A percentile compares a stretch with the other conserved stretches of the same genome.
These are phyloP conservation scores for Plutella xylostella DNA, from an alignment of 2,888 invertebrate genomes.

Conservation along the genomic window DNA sequence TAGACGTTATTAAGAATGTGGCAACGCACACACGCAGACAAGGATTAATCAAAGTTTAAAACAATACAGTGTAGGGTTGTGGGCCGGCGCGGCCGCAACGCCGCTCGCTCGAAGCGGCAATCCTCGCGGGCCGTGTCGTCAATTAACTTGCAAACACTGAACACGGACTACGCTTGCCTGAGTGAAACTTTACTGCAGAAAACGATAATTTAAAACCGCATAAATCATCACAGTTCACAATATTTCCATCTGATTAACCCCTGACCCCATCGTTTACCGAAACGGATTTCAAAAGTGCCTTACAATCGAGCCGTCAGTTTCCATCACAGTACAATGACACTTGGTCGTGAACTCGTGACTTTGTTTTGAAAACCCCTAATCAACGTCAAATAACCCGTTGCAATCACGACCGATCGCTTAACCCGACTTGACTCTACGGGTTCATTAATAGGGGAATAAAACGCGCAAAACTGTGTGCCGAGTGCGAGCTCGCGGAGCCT, in stretches of 20 bases:
- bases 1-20: conserved; percentile 4
- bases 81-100: conserved; percentile 9
- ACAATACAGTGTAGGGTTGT: conserved; percentile 55
- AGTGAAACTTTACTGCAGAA: neutral
- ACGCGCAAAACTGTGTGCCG: neutral
- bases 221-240: neutral
- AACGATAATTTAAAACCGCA: neutral
- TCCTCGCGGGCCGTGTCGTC: neutral
- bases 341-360: neutral
- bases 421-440: too few species aligned
- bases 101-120: neutral
- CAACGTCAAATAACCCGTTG: neutral
- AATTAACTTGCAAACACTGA: conserved; percentile 2
- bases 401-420: too few species aligned
- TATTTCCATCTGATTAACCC: conserved; percentile 3
- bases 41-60: conserved; percentile 68
- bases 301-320: too few species aligned
- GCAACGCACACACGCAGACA: conserved; percentile 4
- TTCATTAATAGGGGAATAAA: too few species aligned
- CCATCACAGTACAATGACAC: neutral
- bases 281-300: neutral
- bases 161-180: neutral
- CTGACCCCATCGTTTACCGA: neutral
- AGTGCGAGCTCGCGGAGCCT: conserved; percentile 20
- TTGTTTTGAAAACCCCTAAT: neutral